These are phyloP conservation scores for Ostrea denselamellosa DNA, from an alignment of 1,140 invertebrate species.

Conservation along the genomic window DNA sequence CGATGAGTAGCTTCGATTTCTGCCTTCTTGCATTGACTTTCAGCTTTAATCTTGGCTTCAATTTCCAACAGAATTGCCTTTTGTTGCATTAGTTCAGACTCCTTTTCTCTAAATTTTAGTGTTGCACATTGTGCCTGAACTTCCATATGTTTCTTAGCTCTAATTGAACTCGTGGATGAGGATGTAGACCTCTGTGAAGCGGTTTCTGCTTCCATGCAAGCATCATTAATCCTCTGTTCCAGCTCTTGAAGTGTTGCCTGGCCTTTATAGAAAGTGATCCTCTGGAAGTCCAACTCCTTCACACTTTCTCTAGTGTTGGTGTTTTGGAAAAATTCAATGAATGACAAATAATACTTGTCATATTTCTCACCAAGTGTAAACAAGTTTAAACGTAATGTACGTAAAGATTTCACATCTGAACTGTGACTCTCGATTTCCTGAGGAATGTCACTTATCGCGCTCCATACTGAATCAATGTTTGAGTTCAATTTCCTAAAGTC, in stretches of 20 bases:
- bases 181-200: background rate
- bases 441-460: background rate
- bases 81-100: background rate
- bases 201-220: background rate
- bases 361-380: background rate
- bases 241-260: background rate
- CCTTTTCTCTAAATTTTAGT: background rate
- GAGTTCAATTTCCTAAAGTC: background rate
- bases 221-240: background rate
- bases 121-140: background rate
- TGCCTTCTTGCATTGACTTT: background rate
- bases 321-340: background rate
- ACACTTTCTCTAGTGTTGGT: background rate
- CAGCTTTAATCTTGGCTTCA: background rate
- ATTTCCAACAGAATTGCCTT: background rate
- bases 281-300: conserved; percentile 13
- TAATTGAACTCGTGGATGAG: background rate
- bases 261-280: background rate
- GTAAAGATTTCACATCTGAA: no score
- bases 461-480: no score
- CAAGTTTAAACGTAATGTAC: no score
- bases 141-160: background rate
- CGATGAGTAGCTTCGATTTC: background rate
- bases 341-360: background rate
- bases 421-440: background rate